A percentile compares a stretch with the other conserved stretches of the same genome.
These are phyloP conservation scores for Drosophila suzukii DNA, from an alignment of 1,140 invertebrate genomes.

Conservation along the genomic window DNA sequence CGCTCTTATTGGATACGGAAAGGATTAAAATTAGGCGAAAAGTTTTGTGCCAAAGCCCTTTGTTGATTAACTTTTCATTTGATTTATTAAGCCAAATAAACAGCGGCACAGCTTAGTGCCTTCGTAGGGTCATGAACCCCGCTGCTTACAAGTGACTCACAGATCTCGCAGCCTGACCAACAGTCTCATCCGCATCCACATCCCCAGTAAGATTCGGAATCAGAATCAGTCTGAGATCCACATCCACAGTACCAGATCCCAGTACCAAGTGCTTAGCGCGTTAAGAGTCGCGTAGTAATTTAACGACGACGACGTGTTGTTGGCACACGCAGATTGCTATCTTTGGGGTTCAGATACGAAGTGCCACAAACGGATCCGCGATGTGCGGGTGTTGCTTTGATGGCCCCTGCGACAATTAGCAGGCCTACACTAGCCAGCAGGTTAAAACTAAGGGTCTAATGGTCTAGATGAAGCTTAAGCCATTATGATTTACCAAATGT, in stretches of 20 bases:
- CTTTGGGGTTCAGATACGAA: conserved; percentile 60
- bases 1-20: conserved; percentile 77
- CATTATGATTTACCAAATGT: too few species aligned
- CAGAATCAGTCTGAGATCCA: conserved; percentile 11
- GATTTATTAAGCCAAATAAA: conserved; percentile 76
- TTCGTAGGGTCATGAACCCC: conserved; percentile 61
- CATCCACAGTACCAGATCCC: conserved; percentile 1
- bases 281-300: conserved; percentile 78
- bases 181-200: conserved; percentile 26
- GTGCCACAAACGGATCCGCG: conserved; percentile 33
- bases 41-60: conserved; percentile 55
- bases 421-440: conserved; percentile 35
- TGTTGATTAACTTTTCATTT: conserved; percentile 82
- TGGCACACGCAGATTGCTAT: conserved; percentile 70
- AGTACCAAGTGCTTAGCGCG: conserved; percentile 66
- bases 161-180: conserved; percentile 19
- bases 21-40: conserved; percentile 83
- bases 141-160: conserved; percentile 23
- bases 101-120: conserved; percentile 47
- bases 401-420: conserved; percentile 62
- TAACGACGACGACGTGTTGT: conserved; percentile 79
- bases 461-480: neutral
- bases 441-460: neutral
- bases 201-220: conserved; percentile 4
- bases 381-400: conserved; percentile 74